A percentile compares a stretch with the other conserved stretches of the same genome.
These are phyloP conservation scores for Tribolium madens DNA, from an alignment of 1,140 invertebrate species.

Conservation along the genomic window DNA sequence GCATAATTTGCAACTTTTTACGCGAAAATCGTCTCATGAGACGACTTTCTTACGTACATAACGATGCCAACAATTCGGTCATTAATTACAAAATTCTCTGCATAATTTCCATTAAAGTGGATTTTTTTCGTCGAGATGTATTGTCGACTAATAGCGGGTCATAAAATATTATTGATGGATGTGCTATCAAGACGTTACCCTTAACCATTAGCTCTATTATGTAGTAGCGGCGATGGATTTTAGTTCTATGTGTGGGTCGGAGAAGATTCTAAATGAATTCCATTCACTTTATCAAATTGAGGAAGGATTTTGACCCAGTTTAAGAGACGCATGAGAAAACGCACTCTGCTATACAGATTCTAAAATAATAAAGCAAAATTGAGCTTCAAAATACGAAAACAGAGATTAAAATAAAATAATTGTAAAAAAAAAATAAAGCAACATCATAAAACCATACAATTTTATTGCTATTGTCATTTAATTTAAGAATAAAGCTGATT, in stretches of 20 bases:
- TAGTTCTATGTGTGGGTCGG: neutral
- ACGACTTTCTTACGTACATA: neutral
- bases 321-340: neutral
- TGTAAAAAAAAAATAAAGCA: neutral
- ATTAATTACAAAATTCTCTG: slow-evolving; percentile 19
- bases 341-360: neutral
- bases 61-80: neutral
- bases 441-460: no score
- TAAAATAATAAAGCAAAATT: neutral
- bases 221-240: neutral
- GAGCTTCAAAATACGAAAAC: neutral
- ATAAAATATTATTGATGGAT: slow-evolving; percentile 24
- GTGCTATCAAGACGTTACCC: slow-evolving; percentile 16
- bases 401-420: neutral
- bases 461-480: no score
- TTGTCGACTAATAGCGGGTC: slow-evolving; percentile 19
- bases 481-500: no score
- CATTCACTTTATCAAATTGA: slow-evolving; percentile 24
- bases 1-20: slow-evolving; percentile 35
- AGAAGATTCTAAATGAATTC: neutral
- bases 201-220: slow-evolving; percentile 20
- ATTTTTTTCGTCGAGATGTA: neutral
- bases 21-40: neutral
- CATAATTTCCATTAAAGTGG: slow-evolving; percentile 24
- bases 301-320: neutral